Conservation (phyloP, 1,140 invertebrate genomes). For the Pygmarrhopalites habei region DNA sequence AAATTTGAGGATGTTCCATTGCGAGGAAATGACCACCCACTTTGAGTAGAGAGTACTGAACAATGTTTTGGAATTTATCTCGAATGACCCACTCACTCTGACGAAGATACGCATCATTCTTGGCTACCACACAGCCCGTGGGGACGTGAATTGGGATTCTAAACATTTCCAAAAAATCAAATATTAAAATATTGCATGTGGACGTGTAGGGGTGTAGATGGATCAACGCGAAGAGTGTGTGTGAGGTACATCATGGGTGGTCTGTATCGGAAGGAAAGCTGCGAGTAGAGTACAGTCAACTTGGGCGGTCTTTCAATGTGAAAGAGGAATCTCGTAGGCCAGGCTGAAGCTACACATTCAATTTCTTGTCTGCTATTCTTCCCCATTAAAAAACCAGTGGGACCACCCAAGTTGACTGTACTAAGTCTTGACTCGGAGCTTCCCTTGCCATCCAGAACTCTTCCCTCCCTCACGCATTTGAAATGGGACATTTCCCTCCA, state of each 20-base stretch:
- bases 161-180: slow-evolving; percentile 42
- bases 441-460: slow-evolving; percentile 47
- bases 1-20: too few species aligned
- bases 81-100: slow-evolving; percentile 21
- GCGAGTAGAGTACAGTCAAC: too few species aligned
- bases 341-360: slow-evolving; percentile 44
- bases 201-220: too few species aligned
- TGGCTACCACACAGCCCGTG: slow-evolving; percentile 40
- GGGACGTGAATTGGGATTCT: slow-evolving; percentile 26
- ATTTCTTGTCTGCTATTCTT: too few species aligned
- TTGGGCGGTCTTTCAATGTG: too few species aligned
- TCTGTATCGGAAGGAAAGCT: too few species aligned
- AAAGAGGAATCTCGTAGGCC: too few species aligned
- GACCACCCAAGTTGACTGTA: too few species aligned
- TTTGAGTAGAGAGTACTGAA: slow-evolving; percentile 16
- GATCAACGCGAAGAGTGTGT: too few species aligned
- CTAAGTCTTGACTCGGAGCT: slow-evolving; percentile 49
- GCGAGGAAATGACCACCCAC: slow-evolving; percentile 37
- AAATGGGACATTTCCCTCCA: background rate
- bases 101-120: slow-evolving; percentile 43
- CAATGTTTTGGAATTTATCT: slow-evolving; percentile 23
- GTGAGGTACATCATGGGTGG: too few species aligned
- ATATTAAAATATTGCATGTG: slow-evolving; percentile 44
- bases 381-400: slow-evolving; percentile 49
- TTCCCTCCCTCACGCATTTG: slow-evolving; percentile 43